Evolutionary conservation across 1,140 invertebrate genomes (phyloP).

Genomic region (Drosophila busckii): DNA sequence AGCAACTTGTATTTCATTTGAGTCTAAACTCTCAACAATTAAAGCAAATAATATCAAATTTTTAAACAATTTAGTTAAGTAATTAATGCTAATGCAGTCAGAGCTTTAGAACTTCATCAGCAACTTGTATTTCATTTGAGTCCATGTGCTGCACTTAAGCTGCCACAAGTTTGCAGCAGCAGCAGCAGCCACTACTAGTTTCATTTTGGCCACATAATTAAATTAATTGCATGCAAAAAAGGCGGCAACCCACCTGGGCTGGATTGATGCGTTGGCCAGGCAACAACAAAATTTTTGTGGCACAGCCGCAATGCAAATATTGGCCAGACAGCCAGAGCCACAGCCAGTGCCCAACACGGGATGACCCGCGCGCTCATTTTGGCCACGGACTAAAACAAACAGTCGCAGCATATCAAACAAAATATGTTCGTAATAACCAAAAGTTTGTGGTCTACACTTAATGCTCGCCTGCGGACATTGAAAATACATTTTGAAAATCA

Average conservation of each 20-base stretch:
- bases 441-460: neutral
- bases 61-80: no score
- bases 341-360: neutral
- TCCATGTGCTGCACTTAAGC: constrained; percentile 2
- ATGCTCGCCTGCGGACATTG: no score
- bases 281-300: constrained; percentile 25
- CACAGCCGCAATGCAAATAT: constrained; percentile 36
- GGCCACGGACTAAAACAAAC: constrained; percentile 4
- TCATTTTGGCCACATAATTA: constrained; percentile 70
- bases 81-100: no score
- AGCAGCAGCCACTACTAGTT: constrained; percentile 20
- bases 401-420: constrained; percentile 6
- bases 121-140: constrained; percentile 46
- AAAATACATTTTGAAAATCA: constrained; percentile 11
- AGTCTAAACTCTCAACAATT: no score
- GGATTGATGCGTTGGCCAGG: no score
- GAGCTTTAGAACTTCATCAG: no score
- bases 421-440: constrained; percentile 10
- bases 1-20: no score
- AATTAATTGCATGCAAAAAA: constrained; percentile 63
- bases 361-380: neutral
- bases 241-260: no score
- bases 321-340: no score
- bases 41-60: no score
- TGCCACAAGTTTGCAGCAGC: constrained; percentile 17